Conservation (phyloP, 2,797 vertebrate species). For the Cryptoblepharus egeriae region DNA sequence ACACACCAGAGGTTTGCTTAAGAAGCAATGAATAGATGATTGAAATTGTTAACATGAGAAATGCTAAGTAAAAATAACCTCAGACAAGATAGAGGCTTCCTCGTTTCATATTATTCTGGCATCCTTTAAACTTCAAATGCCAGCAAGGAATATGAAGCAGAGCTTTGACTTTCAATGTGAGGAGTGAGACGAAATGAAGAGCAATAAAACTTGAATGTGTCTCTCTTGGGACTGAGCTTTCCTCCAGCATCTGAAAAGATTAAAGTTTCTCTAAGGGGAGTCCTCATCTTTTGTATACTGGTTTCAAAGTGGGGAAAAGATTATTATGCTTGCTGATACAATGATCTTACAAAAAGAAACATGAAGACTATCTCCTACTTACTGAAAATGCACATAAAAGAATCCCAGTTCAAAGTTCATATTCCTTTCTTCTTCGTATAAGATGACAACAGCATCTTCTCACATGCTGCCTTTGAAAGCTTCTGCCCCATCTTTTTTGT, state of each 20-base stretch:
- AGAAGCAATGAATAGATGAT: conserved; percentile 54
- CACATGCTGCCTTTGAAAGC: conserved; percentile 26
- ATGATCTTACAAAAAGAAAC: conserved; percentile 36
- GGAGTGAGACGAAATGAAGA: not conserved
- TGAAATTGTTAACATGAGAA: conserved; percentile 44
- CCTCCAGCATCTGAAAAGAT: not conserved
- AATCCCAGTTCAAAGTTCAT: conserved; percentile 52
- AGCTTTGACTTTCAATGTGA: not conserved
- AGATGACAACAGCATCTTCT: conserved; percentile 43
- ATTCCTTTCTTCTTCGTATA: conserved; percentile 53
- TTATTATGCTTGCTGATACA: conserved; percentile 34
- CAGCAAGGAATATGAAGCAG: conserved; percentile 3
- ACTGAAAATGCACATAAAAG: conserved; percentile 53
- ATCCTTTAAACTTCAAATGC: conserved; percentile 1
- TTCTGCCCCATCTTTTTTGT: conserved; percentile 25
- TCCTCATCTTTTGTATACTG: conserved; percentile 14
- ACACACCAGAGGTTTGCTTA: not conserved
- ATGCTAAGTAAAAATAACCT: conserved; percentile 37
- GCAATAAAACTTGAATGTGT: conserved; percentile 27
- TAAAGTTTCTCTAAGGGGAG: conserved; percentile 41
- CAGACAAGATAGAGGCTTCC: conserved; percentile 23
- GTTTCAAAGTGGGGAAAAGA: conserved; percentile 47
- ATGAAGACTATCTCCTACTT: conserved; percentile 46
- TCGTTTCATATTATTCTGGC: conserved; percentile 5
- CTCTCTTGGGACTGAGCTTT: not conserved